Evolutionary conservation across 1,140 invertebrate species (phyloP), one percentile per base, ranked within the genome.

Genomic region (Leucophenga varia): DNA sequence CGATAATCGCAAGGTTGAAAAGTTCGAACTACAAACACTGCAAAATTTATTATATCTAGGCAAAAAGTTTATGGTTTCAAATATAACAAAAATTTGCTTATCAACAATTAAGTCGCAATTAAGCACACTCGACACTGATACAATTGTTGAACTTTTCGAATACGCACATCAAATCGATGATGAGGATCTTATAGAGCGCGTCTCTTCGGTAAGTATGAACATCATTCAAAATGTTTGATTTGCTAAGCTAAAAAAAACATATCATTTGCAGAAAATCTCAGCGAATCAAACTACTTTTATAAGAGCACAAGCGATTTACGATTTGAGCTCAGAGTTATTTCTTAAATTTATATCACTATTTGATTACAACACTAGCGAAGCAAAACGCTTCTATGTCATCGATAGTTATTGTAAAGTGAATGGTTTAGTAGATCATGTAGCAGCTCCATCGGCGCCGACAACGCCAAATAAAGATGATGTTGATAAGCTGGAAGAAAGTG

Each of bases 1-100:
- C 5, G 55, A 57, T 17, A 49, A 49, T 12, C 19, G 20, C 2
- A 36, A 21, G 0, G 21, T 57, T 4, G 38, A 55, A 2, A 1
- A 16, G 1, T 57, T 25, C 21, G 43, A 52, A 1, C 2, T 57
- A 2, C 9, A 13, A 9, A 49, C 49, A 17, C 5, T 57, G n/a
- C 49, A 55, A 31, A 35, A 44, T 0, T 25, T 55, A 14, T 55
- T 55, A 0, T 57, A 57, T 21, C 12, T 57, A 16, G 48, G 53
- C 28, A 57, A 55, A 16, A 55, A 54, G 30, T 57, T 57, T 21
- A 46, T 57, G 48, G 22, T 57, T 8, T 12, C 41, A 0, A 31
- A 21, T n/a, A 20, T 57, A 39, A 52, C 38, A 21, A 32, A 3
- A 1, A 42, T 42, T 10, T 57, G 55, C 10, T n/a, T 55, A 8